Conservation (phyloP, 2,888 invertebrate species). For the Emmelina monodactyla region DNA sequence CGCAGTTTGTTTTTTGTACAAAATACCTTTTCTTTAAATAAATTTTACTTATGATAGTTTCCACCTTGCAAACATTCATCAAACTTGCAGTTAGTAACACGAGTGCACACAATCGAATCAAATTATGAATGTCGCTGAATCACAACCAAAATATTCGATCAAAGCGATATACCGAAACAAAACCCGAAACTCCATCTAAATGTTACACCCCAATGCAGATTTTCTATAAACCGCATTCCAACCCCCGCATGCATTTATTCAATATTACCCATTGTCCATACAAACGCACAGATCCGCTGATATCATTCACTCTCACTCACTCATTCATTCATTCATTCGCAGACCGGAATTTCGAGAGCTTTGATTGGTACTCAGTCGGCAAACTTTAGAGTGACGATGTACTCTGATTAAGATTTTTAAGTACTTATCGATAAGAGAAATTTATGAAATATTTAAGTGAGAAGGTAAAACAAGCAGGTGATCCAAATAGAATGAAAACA, state of each 20-base stretch:
- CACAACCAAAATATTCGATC: no score
- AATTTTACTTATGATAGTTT: no score
- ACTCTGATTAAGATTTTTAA: no score
- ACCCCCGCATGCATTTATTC: conserved; percentile 44
- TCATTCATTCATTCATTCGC: conserved; percentile 33
- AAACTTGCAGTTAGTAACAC: neutral
- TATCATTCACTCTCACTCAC: conserved; percentile 41
- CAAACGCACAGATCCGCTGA: conserved; percentile 56
- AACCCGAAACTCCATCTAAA: conserved; percentile 17
- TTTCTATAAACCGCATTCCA: conserved; percentile 27
- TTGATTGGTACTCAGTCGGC: conserved; percentile 55
- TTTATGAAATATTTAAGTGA: no score
- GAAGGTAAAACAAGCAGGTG: neutral
- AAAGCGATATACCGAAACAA: no score
- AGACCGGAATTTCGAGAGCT: conserved; percentile 33
- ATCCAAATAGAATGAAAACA: neutral
- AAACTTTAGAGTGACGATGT: no score
- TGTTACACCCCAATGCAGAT: conserved; percentile 20
- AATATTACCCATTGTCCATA: conserved; percentile 37
- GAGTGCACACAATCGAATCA: conserved; percentile 3
- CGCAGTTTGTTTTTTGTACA: neutral
- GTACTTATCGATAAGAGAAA: conserved; percentile 15
- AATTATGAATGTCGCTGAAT: conserved; percentile 15
- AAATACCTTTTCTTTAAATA: no score
- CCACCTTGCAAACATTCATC: no score